Conservation (phyloP, 2,797 vertebrate species). For the Lepidocolaptes lacrymiger region DNA sequence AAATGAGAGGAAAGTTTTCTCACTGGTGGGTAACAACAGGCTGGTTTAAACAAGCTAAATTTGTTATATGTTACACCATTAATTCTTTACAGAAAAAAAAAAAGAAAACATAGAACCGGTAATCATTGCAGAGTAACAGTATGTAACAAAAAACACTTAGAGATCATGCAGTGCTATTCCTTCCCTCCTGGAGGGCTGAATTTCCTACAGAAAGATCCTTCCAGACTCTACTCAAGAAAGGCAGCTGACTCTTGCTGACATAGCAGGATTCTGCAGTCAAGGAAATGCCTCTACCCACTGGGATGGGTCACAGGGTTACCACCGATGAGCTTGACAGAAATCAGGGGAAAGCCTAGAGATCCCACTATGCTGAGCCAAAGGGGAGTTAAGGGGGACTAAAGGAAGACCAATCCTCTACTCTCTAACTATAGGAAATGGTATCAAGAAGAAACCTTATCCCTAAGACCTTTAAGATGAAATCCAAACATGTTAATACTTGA, state of each 20-base stretch:
- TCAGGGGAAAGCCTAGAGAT: not conserved
- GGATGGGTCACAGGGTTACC: not conserved
- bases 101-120: not conserved
- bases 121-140: not conserved
- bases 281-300: not conserved
- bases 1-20: not conserved
- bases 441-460: not conserved
- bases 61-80: not conserved
- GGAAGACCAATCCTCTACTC: not conserved
- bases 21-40: not conserved
- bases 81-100: not conserved
- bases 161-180: not conserved
- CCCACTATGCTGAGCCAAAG: fast-evolving
- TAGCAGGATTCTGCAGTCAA: not conserved
- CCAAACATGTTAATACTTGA: not conserved
- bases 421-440: not conserved
- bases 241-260: not conserved
- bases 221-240: not conserved
- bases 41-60: not conserved
- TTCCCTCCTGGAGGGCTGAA: not conserved
- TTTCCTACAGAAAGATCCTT: not conserved
- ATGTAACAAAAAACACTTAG: not conserved
- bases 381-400: not conserved
- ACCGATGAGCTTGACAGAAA: not conserved
- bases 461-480: not conserved